phyloP scores from a whole-genome alignment of 2,888 invertebrate genomes.

The Stomorhina lunata region DNA sequence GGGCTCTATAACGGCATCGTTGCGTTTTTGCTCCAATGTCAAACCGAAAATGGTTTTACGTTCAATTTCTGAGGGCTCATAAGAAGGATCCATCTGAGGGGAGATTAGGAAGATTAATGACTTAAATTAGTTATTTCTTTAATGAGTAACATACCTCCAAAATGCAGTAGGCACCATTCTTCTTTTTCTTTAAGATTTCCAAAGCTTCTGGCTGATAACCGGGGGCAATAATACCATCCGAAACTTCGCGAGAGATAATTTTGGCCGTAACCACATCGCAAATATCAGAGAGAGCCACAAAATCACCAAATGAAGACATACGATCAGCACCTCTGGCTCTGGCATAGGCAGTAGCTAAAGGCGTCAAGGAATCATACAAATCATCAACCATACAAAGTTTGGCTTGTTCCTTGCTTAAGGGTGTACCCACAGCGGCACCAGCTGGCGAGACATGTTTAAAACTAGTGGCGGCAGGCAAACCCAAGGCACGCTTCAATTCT shows the following conservation, averaged over 20 bases:
- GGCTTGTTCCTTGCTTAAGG: constrained; percentile 88
- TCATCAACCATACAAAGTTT: constrained; percentile 97
- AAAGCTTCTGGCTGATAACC: constrained; percentile 92
- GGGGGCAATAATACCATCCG: constrained; percentile 99
- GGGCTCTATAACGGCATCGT: constrained; percentile 90
- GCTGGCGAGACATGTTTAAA: constrained; percentile 99
- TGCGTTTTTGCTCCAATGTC: constrained; percentile 92
- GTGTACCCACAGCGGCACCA: constrained; percentile 95
- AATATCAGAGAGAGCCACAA: constrained; percentile 93
- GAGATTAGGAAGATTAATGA: neutral
- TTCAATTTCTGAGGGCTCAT: constrained; percentile 90
- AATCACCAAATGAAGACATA: constrained; percentile 99
- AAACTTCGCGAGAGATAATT: constrained; percentile 96
- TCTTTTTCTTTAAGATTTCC: constrained; percentile 94
- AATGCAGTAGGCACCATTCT: constrained; percentile 94
- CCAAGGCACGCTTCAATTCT: constrained; percentile 89
- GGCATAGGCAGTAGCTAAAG: constrained; percentile 95
- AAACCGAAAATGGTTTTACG: constrained; percentile 91
- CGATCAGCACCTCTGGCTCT: constrained; percentile 98
- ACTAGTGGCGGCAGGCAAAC: constrained; percentile 94
- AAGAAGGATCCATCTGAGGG: constrained; percentile 91
- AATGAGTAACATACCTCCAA: constrained; percentile 82
- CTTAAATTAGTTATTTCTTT: neutral
- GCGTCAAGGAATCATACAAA: constrained; percentile 86
- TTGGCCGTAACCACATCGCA: constrained; percentile 95